Base-by-base conservation (phyloP, 1,140 invertebrate genomes). In the Amyelois transitella region DNA sequence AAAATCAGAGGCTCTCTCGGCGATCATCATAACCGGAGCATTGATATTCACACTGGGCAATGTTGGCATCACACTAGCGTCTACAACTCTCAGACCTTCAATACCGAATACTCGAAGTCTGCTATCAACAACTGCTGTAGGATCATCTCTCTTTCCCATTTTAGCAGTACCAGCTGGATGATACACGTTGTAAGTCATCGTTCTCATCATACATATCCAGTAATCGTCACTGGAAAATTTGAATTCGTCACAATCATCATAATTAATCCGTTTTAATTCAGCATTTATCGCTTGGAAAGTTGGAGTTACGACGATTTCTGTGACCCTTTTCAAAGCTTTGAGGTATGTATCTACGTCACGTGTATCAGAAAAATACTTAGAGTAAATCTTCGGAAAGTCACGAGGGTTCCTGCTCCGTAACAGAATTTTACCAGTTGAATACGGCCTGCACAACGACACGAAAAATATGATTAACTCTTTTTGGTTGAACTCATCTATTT, bases 1-100 rank as follows among this genome's bases (percentile, higher is more conserved):
- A 68, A 97, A 90, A 75, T 97, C 94, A 0, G 95, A 91, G 0
- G 91, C 94, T 72, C 95, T 94, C 80, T 98, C 96, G 0, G 91
- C 96, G 43, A 98, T 93, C 96, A 98, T 97, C 63, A 92, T 91
- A 1, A 92, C 91, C 0, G 92, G 90, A 0, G 93, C 93, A 62
- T 93, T 94, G 0, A 92, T 91, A 73, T 96, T 95, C 0, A 92
- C 94, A 32, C 90, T 91, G 0, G 93, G 86, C 22, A 95, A 89
- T 0, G 84, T 85, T 0, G 95, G 95, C 88, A 96, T 94, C 0
- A 96, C 82, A 44, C 94, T 95, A 18, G 92, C 92, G 80, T 97
- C 95, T 0, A 91, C 92, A 0, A 96, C 93, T 45, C 95, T 89
- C 24, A 97, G 74, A 6, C 90, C 88, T 18, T 88, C 69, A 0